phyloP scores from a whole-genome alignment of 2,113 vertebrate species.

The Patagioenas fasciata region DNA sequence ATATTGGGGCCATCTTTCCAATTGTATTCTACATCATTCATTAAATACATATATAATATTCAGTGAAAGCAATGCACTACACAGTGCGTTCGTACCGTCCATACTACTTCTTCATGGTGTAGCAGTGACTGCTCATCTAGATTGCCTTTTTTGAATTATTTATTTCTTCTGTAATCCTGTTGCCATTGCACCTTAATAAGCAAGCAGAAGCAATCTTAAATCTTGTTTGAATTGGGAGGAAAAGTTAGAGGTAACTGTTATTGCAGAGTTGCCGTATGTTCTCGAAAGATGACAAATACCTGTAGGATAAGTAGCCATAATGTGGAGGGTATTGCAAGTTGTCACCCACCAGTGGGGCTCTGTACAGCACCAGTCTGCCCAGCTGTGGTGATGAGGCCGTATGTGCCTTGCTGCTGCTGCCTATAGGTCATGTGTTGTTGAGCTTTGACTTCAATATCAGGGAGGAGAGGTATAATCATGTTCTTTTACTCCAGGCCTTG shows the following conservation, averaged over 20 bases:
- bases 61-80: not conserved
- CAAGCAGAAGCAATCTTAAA: not conserved
- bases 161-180: not conserved
- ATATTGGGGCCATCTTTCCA: not conserved
- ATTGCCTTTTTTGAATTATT: not conserved
- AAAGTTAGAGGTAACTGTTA: not conserved
- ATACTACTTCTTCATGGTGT: rapidly evolving
- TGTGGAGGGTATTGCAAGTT: not conserved
- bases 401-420: not conserved
- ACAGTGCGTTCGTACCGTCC: not conserved
- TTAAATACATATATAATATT: rapidly evolving
- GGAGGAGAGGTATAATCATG: not conserved
- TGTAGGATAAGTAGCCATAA: not conserved
- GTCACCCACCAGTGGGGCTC: rapidly evolving
- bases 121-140: not conserved
- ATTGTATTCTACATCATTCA: not conserved
- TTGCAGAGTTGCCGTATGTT: not conserved
- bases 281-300: not conserved
- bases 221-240: not conserved
- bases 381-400: rapidly evolving
- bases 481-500: not conserved
- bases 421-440: not conserved
- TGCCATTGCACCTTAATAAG: not conserved
- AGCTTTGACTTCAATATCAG: rapidly evolving
- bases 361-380: not conserved